A percentile compares a stretch with the other conserved stretches of the same genome.
phyloP scores from a whole-genome alignment of 1,140 invertebrate species.

The Zeugodacus cucurbitae region DNA sequence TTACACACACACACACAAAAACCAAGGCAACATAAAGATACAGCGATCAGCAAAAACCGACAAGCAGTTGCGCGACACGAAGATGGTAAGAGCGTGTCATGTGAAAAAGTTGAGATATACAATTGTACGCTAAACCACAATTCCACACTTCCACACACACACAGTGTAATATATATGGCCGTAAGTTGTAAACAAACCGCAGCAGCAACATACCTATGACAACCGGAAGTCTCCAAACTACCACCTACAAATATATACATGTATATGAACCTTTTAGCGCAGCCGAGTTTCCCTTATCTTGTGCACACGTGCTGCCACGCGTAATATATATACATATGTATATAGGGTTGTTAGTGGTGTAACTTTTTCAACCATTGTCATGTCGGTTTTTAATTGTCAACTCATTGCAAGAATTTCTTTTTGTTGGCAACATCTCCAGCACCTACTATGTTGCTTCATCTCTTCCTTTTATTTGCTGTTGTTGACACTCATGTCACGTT shows the following conservation, averaged over 20 bases:
- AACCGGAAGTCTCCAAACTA: not conserved
- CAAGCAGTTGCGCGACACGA: not conserved
- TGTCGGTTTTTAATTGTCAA: slow-evolving; percentile 22
- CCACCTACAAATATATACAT: not conserved
- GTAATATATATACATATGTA: not conserved
- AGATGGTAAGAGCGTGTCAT: not conserved
- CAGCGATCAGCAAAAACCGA: not conserved
- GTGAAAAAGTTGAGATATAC: not conserved
- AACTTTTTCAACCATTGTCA: not conserved
- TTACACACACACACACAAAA: not conserved
- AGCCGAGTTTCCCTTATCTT: not conserved
- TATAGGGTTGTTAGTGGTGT: not conserved
- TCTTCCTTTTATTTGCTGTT: not conserved
- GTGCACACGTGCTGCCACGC: not conserved
- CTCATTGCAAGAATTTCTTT: not conserved
- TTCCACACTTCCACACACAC: not conserved
- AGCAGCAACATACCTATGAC: not conserved
- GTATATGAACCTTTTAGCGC: not conserved
- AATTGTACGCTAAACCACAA: not conserved
- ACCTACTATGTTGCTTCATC: not conserved
- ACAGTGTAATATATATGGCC: not conserved
- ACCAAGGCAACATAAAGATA: not conserved
- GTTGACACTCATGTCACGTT: slow-evolving; percentile 2
- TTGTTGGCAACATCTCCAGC: not conserved
- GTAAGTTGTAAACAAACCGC: not conserved